These are phyloP conservation scores for Astyanax mexicanus DNA, from an alignment of 2,797 vertebrate species.

Conservation along the genomic window DNA sequence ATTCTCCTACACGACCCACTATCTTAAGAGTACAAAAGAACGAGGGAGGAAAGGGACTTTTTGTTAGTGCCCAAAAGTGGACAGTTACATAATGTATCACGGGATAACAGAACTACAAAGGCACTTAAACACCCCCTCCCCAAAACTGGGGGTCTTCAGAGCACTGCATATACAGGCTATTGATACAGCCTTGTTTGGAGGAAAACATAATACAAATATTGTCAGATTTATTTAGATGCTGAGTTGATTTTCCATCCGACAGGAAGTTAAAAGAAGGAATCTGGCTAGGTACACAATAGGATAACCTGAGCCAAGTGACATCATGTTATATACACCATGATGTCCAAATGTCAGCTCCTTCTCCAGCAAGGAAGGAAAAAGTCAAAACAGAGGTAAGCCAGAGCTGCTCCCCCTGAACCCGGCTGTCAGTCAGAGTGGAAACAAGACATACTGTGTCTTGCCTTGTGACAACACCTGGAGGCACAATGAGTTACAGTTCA, in stretches of 20 bases:
- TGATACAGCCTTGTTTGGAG: neutral
- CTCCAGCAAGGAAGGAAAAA: neutral
- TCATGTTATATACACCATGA: neutral
- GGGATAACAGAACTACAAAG: slow-evolving; percentile 13
- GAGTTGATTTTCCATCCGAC: slow-evolving; percentile 2
- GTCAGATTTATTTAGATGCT: neutral
- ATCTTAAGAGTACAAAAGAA: slow-evolving; percentile 3
- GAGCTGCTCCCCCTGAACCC: slow-evolving; percentile 32
- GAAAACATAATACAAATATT: slow-evolving; percentile 10
- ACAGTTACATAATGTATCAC: slow-evolving; percentile 25
- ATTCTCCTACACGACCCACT: slow-evolving; percentile 5
- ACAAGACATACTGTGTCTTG: slow-evolving; percentile 16
- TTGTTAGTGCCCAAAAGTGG: slow-evolving; percentile 11
- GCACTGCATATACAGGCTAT: neutral
- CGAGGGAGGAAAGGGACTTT: neutral
- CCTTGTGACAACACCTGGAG: slow-evolving; percentile 27
- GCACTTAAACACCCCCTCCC: neutral
- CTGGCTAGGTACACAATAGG: slow-evolving; percentile 4
- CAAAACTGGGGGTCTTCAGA: neutral
- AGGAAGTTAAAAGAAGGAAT: slow-evolving; percentile 10
- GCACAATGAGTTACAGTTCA: slow-evolving; percentile 24
- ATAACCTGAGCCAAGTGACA: slow-evolving; percentile 1
- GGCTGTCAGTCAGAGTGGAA: slow-evolving; percentile 26
- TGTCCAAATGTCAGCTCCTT: neutral
- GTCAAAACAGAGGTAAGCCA: neutral